phyloP scores from a whole-genome alignment of 2,113 vertebrate genomes.

The Coturnix japonica region DNA sequence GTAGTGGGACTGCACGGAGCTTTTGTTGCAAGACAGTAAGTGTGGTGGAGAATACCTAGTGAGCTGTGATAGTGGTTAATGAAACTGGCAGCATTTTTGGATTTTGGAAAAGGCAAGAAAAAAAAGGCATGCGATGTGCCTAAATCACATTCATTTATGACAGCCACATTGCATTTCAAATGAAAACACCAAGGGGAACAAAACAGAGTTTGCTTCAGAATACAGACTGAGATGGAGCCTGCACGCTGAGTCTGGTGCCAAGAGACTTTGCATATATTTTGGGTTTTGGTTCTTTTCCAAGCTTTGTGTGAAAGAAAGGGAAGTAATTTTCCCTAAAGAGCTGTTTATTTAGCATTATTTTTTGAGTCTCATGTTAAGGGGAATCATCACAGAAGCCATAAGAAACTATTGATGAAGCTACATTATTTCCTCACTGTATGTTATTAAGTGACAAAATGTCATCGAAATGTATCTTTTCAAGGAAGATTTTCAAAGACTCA shows the following conservation, averaged over 20 bases:
- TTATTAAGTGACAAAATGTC: constrained; percentile 52
- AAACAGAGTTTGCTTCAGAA: constrained; percentile 5
- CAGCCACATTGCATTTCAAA: neutral
- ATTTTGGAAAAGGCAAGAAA: neutral
- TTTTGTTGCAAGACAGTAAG: neutral
- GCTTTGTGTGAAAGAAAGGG: neutral
- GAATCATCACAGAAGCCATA: neutral
- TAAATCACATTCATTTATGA: neutral
- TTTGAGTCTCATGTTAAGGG: neutral
- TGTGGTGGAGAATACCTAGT: neutral
- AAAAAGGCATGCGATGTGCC: neutral
- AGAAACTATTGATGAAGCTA: constrained; percentile 15
- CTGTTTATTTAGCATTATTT: neutral
- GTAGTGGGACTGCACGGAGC: neutral
- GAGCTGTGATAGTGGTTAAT: neutral
- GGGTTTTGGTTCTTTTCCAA: neutral
- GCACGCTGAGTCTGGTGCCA: neutral
- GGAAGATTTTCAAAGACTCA: constrained; percentile 23
- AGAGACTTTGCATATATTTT: neutral
- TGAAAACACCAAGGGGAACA: neutral
- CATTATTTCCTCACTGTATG: constrained; percentile 10
- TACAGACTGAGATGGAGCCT: neutral
- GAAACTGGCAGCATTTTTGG: neutral
- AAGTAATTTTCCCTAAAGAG: neutral
- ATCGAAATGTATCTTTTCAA: constrained; percentile 27